Percentiles rank a stretch among this genome's conserved stretches.
phyloP scores from a whole-genome alignment of 2,113 vertebrate species.

The Brachyhypopomus gauderio region DNA sequence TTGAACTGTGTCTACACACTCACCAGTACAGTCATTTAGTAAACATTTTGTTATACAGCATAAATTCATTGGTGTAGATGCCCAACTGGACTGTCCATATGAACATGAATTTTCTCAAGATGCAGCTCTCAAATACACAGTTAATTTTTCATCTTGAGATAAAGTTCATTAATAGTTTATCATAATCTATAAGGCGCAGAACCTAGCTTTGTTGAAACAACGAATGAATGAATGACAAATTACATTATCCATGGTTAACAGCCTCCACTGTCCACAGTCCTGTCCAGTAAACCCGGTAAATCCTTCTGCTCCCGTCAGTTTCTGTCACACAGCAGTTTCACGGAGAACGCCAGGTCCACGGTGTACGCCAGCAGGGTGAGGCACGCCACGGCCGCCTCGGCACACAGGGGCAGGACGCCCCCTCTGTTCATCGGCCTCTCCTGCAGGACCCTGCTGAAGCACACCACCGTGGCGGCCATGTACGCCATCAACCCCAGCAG shows the following conservation, averaged over 20 bases:
- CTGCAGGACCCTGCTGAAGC: conserved; percentile 59
- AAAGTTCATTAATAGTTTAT: neutral
- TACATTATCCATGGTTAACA: neutral
- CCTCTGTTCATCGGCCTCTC: neutral
- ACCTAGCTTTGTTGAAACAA: conserved; percentile 3
- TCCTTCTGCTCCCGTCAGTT: conserved; percentile 18
- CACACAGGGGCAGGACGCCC: conserved; percentile 38
- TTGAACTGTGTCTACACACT: too few relatives aligned
- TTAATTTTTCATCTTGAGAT: too few relatives aligned
- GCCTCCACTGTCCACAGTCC: too few relatives aligned
- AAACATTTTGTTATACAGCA: too few relatives aligned
- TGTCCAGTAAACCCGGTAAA: too few relatives aligned
- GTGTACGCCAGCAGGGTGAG: conserved; percentile 73
- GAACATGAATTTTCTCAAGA: too few relatives aligned
- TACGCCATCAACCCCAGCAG: conserved; percentile 68
- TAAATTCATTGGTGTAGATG: too few relatives aligned
- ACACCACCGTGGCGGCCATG: conserved; percentile 64
- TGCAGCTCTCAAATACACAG: too few relatives aligned
- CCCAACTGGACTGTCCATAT: too few relatives aligned
- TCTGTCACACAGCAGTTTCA: conserved; percentile 70
- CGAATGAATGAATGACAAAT: neutral
- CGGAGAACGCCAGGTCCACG: conserved; percentile 73
- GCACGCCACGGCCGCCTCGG: conserved; percentile 62
- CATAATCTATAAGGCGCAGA: neutral
- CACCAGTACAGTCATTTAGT: too few relatives aligned